Evolutionary conservation across 2,113 vertebrate species (phyloP).

Genomic region (Forbesichthys papilliferus): DNA sequence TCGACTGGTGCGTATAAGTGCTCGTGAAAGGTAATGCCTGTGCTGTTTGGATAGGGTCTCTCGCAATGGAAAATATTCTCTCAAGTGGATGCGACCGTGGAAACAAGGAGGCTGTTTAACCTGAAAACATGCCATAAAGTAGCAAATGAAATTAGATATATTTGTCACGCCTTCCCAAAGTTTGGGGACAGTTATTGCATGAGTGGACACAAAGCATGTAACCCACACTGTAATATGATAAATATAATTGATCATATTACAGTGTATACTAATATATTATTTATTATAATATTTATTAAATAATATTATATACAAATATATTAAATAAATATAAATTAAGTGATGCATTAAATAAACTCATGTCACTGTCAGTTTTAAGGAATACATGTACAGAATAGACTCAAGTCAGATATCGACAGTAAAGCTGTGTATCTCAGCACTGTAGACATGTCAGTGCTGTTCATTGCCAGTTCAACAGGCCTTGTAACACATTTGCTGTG

Average conservation of each 20-base stretch:
- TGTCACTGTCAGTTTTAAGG: not conserved
- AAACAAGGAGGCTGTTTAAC: not conserved
- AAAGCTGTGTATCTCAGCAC: conserved; percentile 38
- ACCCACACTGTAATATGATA: no score
- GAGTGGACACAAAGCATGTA: no score
- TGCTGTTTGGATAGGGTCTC: conserved; percentile 43
- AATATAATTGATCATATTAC: no score
- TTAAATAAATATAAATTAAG: no score
- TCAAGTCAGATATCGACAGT: conserved; percentile 18
- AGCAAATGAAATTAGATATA: no score
- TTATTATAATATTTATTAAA: no score
- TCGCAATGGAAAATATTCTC: conserved; percentile 38
- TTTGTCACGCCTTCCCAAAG: no score
- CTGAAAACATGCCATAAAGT: not conserved
- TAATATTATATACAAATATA: no score
- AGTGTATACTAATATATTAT: no score
- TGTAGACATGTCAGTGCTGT: conserved; percentile 16
- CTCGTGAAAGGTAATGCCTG: conserved; percentile 14
- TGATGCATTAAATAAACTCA: not conserved
- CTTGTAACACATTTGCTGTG: conserved; percentile 34
- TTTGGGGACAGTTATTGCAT: no score
- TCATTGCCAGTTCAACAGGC: conserved; percentile 33
- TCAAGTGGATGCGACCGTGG: conserved; percentile 11
- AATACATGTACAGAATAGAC: conserved; percentile 5
- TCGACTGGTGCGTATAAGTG: conserved; percentile 25